Conservation (phyloP, 1,140 invertebrate genomes). For the Temnothorax longispinosus region DNA sequence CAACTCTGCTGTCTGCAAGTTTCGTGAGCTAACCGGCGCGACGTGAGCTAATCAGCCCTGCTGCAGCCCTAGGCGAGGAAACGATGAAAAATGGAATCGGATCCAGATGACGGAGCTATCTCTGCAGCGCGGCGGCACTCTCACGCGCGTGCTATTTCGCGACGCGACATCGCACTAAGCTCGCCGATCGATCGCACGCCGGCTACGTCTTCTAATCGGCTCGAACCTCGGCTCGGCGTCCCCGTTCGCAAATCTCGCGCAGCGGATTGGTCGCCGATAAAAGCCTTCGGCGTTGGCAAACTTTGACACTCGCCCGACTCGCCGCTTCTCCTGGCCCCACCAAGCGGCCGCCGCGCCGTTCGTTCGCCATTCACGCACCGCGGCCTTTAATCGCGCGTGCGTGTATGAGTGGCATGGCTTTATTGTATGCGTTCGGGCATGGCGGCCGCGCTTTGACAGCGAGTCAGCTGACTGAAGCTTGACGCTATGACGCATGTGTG, state of each 20-base stretch:
- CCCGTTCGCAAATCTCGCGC: slow-evolving; percentile 2
- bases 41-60: no score
- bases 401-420: neutral
- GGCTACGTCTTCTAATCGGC: slow-evolving; percentile 38
- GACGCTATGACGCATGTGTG: neutral
- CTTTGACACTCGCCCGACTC: slow-evolving; percentile 3
- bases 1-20: neutral
- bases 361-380: neutral
- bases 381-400: neutral
- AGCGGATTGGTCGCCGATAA: slow-evolving; percentile 65
- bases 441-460: neutral
- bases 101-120: neutral
- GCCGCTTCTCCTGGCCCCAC: neutral
- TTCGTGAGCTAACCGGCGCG: no score
- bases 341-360: neutral
- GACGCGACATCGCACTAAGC: slow-evolving; percentile 35
- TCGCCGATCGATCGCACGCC: slow-evolving; percentile 32
- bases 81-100: neutral
- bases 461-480: slow-evolving; percentile 24
- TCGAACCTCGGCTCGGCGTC: neutral
- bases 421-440: neutral
- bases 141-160: slow-evolving; percentile 30
- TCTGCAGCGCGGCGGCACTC: neutral
- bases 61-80: neutral
- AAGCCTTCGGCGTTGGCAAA: slow-evolving; percentile 22